A percentile compares a stretch with the other conserved stretches of the same genome.
These are phyloP conservation scores for Myopa tessellatipennis DNA, from an alignment of 2,888 invertebrate species.

Conservation along the genomic window DNA sequence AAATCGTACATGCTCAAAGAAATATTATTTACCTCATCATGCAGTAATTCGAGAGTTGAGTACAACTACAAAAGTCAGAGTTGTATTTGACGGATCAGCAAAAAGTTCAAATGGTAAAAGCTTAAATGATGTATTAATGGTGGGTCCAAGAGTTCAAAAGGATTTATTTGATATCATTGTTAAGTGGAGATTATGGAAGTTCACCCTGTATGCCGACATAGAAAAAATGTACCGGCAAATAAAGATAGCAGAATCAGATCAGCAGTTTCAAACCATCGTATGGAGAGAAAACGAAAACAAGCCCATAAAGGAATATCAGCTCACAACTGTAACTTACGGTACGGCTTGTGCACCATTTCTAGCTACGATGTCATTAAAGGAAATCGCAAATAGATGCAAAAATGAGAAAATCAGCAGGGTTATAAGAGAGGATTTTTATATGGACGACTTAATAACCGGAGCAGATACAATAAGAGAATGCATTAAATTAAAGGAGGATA, in stretches of 20 bases:
- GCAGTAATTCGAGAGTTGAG: conserved; percentile 34
- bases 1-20: not conserved
- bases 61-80: too few species aligned
- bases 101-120: not conserved
- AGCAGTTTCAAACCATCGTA: conserved; percentile 9
- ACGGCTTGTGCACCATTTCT: conserved; percentile 43
- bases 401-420: not conserved
- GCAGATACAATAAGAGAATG: not conserved
- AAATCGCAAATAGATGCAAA: not conserved
- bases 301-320: not conserved
- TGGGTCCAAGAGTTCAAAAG: not conserved
- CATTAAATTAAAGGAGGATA: not conserved
- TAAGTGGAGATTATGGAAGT: too few species aligned
- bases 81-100: too few species aligned
- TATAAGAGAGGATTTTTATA: conserved; percentile 4
- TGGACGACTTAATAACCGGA: conserved; percentile 1
- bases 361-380: conserved; percentile 26
- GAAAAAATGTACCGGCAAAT: conserved; percentile 3
- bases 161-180: too few species aligned
- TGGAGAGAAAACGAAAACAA: not conserved
- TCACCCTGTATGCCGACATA: too few species aligned
- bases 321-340: conserved; percentile 37
- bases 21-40: conserved; percentile 42
- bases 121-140: not conserved
- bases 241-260: not conserved